Evolutionary conservation across 1,140 invertebrate species (phyloP), one percentile per base, ranked within the genome.

Genomic region (Papilio dardanus): DNA sequence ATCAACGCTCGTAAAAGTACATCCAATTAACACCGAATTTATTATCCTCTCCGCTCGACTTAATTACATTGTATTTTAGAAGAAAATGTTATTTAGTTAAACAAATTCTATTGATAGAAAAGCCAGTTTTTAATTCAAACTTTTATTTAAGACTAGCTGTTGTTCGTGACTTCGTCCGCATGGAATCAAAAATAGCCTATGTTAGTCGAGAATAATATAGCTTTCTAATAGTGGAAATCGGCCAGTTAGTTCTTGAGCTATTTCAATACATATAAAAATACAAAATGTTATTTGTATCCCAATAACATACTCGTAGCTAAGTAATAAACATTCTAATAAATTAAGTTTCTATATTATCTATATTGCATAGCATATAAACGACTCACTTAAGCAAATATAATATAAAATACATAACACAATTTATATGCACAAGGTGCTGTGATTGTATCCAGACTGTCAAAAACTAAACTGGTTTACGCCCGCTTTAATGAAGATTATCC

Each of bases 41-140:
- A 50, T 50, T 50, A 28, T 24, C 21, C 24, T 58, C 24, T 0
- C 16, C 46, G 46, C 46, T 28, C 24, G 54, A 58, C 54, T 14
- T 16, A 30, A 62, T 62, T 62, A 62, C 54, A 30, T 62, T 62
- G 24, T 62, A 62, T 62, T 62, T 62, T 62, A 28, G 5, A 62
- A 21, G 54, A 30, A 62, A 62, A 16, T 28, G 10, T 62, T 62
- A 28, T 62, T 62, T 62, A 62, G 30, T 4, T 28, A 12, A 24
- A 28, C n/a, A 21, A 50, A 12, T 30, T 58, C 54, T 58, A 58
- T 58, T 28, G 30, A 58, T 28, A 58, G 10, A 3, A 24, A 0
- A 28, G 1, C 12, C 12, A n/a, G n/a, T n/a, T n/a, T n/a, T n/a
- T n/a, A n/a, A n/a, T n/a, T n/a, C n/a, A n/a, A n/a, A n/a, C n/a